Evolutionary conservation across 2,888 invertebrate species (phyloP).

Genomic region (Dorcus parallelipipedus): DNA sequence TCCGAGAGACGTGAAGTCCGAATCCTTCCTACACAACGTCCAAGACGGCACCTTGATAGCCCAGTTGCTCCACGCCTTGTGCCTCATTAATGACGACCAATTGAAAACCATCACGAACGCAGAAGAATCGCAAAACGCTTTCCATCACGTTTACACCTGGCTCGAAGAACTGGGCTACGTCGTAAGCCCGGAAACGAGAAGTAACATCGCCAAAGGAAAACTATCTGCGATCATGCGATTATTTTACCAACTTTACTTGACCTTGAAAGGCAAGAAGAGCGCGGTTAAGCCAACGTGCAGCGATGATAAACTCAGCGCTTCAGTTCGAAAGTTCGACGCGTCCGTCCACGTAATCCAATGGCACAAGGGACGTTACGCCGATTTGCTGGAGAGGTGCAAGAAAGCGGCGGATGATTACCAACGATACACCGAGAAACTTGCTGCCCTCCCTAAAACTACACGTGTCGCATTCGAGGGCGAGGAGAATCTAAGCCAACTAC

Average conservation of each 20-base stretch:
- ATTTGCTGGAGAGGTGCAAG: conserved; percentile 48
- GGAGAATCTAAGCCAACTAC: too few relatives aligned
- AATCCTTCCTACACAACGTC: conserved; percentile 55
- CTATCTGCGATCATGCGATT: conserved; percentile 54
- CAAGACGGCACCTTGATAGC: conserved; percentile 59
- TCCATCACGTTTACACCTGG: conserved; percentile 55
- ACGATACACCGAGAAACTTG: too few relatives aligned
- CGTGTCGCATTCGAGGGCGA: too few relatives aligned
- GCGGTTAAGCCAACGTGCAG: conserved; percentile 36
- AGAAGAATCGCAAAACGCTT: conserved; percentile 25
- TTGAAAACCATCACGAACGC: conserved; percentile 48
- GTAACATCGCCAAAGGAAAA: conserved; percentile 52
- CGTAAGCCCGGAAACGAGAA: conserved; percentile 49
- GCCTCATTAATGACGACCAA: conserved; percentile 57
- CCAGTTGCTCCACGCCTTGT: conserved; percentile 56
- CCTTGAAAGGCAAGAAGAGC: conserved; percentile 54
- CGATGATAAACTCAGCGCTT: not conserved
- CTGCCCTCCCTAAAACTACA: too few relatives aligned
- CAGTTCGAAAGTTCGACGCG: conserved; percentile 12
- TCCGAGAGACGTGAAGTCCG: conserved; percentile 54
- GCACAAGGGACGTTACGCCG: conserved; percentile 54
- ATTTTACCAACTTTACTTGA: conserved; percentile 61
- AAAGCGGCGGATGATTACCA: conserved; percentile 1
- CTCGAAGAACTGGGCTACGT: conserved; percentile 50
- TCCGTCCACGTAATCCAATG: conserved; percentile 55